Percentiles rank a stretch among this genome's conserved stretches.
These are phyloP conservation scores for Opisthograptis luteolata DNA, from an alignment of 2,888 invertebrate species.

Conservation along the genomic window DNA sequence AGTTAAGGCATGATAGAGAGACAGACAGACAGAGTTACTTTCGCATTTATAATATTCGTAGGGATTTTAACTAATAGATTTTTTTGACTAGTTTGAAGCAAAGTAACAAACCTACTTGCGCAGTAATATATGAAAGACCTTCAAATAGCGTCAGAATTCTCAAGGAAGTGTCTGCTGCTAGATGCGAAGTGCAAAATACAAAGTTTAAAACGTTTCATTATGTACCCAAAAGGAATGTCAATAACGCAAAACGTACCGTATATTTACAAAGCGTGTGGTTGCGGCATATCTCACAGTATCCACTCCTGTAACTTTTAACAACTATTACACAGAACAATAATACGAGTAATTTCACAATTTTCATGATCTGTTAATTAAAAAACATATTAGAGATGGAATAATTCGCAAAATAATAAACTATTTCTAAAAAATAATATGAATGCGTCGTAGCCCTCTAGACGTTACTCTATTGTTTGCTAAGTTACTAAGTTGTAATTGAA, in stretches of 20 bases:
- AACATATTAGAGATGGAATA: conserved; percentile 46
- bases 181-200: too few species aligned
- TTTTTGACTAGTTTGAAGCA: too few species aligned
- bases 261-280: conserved; percentile 69
- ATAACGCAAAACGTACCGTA: conserved; percentile 54
- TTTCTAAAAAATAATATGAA: conserved; percentile 24
- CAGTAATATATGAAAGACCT: too few species aligned
- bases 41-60: too few species aligned
- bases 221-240: too few species aligned
- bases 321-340: conserved; percentile 48
- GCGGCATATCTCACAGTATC: conserved; percentile 66
- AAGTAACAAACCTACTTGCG: too few species aligned
- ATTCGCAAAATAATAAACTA: conserved; percentile 39
- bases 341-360: conserved; percentile 66
- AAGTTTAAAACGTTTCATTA: too few species aligned
- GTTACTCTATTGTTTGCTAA: conserved; percentile 10
- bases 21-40: too few species aligned
- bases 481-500: conserved; percentile 43
- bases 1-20: too few species aligned
- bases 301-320: conserved; percentile 37
- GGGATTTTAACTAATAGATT: too few species aligned
- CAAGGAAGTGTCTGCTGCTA: too few species aligned
- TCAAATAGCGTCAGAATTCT: too few species aligned
- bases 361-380: conserved; percentile 65
- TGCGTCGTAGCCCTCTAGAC: conserved; percentile 51